Percentiles rank a stretch among this genome's conserved stretches.
phyloP scores from a whole-genome alignment of 2,113 vertebrate genomes.

The Dicaeum eximium region DNA sequence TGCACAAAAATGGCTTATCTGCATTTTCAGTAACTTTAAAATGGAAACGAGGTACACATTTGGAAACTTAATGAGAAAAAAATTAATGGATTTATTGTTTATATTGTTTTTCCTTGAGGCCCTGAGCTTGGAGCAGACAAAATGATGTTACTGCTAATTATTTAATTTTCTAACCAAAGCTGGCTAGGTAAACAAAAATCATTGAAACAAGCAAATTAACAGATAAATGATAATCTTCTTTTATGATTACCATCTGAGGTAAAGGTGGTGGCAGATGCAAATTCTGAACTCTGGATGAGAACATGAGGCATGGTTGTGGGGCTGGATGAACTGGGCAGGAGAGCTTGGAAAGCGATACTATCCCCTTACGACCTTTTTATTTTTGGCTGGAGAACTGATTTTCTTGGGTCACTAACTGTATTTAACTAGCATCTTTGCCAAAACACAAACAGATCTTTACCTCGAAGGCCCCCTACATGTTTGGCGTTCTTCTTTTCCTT shows the following conservation, averaged over 20 bases:
- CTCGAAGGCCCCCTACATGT: not conserved
- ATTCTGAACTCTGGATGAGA: not conserved
- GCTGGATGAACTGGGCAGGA: not conserved
- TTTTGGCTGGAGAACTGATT: not conserved
- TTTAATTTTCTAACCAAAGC: not conserved
- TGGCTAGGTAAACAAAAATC: not conserved
- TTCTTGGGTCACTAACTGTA: not conserved
- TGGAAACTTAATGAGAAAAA: not conserved
- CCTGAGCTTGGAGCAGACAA: not conserved
- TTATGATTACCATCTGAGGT: not conserved
- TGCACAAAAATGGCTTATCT: not conserved
- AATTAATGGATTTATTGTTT: not conserved
- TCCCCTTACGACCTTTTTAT: not conserved
- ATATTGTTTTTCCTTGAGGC: not conserved
- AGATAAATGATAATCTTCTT: not conserved
- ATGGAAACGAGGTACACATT: not conserved
- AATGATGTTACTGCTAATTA: not conserved
- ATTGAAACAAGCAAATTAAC: not conserved
- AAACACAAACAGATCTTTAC: not conserved
- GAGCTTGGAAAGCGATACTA: not conserved
- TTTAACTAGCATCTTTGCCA: not conserved
- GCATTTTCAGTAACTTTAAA: not conserved
- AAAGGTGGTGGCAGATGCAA: not conserved
- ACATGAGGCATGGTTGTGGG: accelerated
- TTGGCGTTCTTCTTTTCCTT: not conserved